These are phyloP conservation scores for Myoxocephalus aenaeus DNA, from an alignment of 2,797 vertebrate genomes.

Conservation along the genomic window DNA sequence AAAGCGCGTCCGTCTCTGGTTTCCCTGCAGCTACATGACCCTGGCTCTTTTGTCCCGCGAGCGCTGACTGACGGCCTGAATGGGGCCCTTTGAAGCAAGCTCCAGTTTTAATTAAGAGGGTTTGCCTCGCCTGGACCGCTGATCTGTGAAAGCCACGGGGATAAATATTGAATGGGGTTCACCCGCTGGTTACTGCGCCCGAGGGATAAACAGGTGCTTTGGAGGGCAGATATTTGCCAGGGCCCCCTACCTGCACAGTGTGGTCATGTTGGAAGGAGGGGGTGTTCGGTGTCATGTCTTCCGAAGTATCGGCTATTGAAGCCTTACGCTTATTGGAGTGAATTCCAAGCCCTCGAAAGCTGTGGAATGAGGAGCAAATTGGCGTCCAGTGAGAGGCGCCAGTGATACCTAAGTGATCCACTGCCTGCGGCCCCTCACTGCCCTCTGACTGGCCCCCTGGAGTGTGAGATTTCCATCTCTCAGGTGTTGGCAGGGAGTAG, in stretches of 20 bases:
- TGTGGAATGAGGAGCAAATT: slow-evolving; percentile 81
- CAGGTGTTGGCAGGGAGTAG: slow-evolving; percentile 77
- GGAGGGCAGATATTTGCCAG: slow-evolving; percentile 79
- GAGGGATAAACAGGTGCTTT: slow-evolving; percentile 98
- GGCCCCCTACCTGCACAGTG: slow-evolving; percentile 58
- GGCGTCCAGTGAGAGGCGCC: slow-evolving; percentile 72
- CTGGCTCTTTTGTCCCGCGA: slow-evolving; percentile 89
- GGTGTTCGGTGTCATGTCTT: slow-evolving; percentile 78
- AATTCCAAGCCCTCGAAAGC: slow-evolving; percentile 71
- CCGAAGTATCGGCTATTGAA: slow-evolving; percentile 72
- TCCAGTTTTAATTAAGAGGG: slow-evolving; percentile 99
- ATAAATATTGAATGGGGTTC: slow-evolving; percentile 99
- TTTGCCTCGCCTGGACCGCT: slow-evolving; percentile 96
- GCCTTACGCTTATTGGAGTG: slow-evolving; percentile 71
- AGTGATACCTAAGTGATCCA: slow-evolving; percentile 66
- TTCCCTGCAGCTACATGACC: slow-evolving; percentile 97
- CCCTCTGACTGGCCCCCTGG: slow-evolving; percentile 76
- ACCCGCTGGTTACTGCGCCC: slow-evolving; percentile 96
- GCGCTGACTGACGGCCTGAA: slow-evolving; percentile 98
- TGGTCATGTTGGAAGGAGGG: slow-evolving; percentile 56
- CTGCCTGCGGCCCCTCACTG: slow-evolving; percentile 68
- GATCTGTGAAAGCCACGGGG: slow-evolving; percentile 99
- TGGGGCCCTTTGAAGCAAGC: slow-evolving; percentile 98
- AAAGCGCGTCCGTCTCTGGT: slow-evolving; percentile 90
- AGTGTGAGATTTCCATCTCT: slow-evolving; percentile 94